Conservation (phyloP, 2,797 vertebrate species). For the Emydoidea blandingii region DNA sequence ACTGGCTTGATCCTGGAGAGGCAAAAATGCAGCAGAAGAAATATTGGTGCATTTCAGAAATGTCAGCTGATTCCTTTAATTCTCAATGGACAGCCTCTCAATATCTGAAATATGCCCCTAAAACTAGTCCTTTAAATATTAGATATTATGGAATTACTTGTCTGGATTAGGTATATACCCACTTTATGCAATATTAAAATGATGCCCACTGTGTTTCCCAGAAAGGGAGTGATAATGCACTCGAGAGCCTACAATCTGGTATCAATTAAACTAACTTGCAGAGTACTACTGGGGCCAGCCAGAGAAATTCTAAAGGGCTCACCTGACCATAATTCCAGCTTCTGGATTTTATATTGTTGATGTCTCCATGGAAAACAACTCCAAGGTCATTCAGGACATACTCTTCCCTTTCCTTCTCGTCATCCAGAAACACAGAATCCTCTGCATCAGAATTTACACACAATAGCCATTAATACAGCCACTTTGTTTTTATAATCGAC, state of each 20-base stretch:
- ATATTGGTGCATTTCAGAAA: constrained; percentile 15
- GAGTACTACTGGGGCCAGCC: not conserved
- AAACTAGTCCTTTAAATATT: constrained; percentile 49
- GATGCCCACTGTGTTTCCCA: constrained; percentile 18
- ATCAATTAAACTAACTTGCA: constrained; percentile 38
- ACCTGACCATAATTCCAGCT: constrained; percentile 98
- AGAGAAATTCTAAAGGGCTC: constrained; percentile 51
- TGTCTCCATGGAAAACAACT: constrained; percentile 90
- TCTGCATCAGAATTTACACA: constrained; percentile 76
- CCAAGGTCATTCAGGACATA: constrained; percentile 93
- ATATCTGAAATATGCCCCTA: constrained; percentile 4
- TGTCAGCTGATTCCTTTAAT: constrained; percentile 16
- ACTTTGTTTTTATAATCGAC: constrained; percentile 5
- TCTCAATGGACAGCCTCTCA: constrained; percentile 40
- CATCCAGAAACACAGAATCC: constrained; percentile 91
- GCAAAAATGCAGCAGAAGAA: constrained; percentile 7
- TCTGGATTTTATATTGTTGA: constrained; percentile 84
- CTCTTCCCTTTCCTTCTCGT: constrained; percentile 90
- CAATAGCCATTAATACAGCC: constrained; percentile 33
- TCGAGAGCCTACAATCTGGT: constrained; percentile 43
- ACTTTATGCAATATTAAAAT: constrained; percentile 54
- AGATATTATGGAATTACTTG: constrained; percentile 21
- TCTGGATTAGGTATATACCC: not conserved
- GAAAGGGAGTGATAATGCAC: constrained; percentile 33
- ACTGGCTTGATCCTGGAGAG: not conserved